Conservation (phyloP, 1,140 invertebrate genomes). For the Cyclina sinensis region DNA sequence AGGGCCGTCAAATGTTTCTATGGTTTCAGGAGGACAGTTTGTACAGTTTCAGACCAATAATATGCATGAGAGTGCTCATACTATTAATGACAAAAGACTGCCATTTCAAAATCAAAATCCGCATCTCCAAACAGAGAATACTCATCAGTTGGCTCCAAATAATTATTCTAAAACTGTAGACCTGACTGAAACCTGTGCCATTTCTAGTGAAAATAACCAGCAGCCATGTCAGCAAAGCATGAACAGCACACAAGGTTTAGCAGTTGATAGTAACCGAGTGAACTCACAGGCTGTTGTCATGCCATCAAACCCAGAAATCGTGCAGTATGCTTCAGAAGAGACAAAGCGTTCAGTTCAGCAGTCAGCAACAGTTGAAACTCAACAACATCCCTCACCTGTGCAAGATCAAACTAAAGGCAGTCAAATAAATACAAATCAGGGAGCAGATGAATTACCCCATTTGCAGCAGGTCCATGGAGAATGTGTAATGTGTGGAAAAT, state of each 20-base stretch:
- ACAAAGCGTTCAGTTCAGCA: background rate
- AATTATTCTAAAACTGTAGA: background rate
- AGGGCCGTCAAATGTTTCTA: background rate
- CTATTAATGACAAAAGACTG: background rate
- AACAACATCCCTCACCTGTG: background rate
- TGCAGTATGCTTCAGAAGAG: background rate
- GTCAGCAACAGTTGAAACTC: background rate
- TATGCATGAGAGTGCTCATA: no score
- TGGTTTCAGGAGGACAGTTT: background rate
- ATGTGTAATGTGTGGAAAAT: slow-evolving; percentile 64
- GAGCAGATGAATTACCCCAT: slow-evolving; percentile 31
- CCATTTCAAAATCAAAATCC: background rate
- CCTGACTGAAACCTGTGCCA: background rate
- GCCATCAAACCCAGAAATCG: background rate
- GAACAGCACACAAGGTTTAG: background rate
- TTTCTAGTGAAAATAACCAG: background rate
- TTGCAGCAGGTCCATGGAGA: slow-evolving; percentile 61
- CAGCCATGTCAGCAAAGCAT: background rate
- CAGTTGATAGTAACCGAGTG: no score
- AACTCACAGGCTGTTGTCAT: background rate
- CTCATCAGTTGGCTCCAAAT: background rate
- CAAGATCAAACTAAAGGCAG: background rate
- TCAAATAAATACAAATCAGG: background rate
- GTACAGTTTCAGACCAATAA: background rate
- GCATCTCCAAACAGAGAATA: background rate